These are phyloP conservation scores for Hydrolagus affinis DNA, from an alignment of 2,113 vertebrate genomes.

Conservation along the genomic window DNA sequence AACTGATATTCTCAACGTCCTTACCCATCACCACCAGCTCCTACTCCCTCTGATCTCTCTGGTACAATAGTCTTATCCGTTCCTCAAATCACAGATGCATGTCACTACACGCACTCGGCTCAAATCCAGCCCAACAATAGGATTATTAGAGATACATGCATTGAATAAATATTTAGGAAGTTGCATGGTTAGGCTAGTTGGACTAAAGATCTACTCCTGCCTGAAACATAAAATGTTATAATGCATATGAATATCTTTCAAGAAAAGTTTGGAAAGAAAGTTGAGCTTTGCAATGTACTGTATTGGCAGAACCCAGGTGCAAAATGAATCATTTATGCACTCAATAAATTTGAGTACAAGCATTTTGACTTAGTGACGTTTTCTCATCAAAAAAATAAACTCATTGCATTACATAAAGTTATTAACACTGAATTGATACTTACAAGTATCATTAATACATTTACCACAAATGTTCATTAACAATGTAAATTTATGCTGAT, in stretches of 20 bases:
- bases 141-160: no score
- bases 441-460: slow-evolving; percentile 86
- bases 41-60: no score
- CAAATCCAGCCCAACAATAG: no score
- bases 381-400: slow-evolving; percentile 45
- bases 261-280: not conserved
- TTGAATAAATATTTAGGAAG: no score
- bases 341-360: slow-evolving; percentile 30
- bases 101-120: no score
- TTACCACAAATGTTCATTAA: slow-evolving; percentile 90
- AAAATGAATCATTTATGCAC: slow-evolving; percentile 31
- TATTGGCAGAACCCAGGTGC: slow-evolving; percentile 23
- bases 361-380: slow-evolving; percentile 30
- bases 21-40: no score
- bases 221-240: not conserved
- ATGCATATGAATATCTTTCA: not conserved
- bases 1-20: no score
- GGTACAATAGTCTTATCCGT: no score
- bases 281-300: slow-evolving; percentile 19
- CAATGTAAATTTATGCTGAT: slow-evolving; percentile 96
- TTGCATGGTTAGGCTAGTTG: no score
- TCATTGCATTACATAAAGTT: slow-evolving; percentile 72
- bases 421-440: slow-evolving; percentile 82
- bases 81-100: no score
- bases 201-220: no score